Conservation (phyloP, 2,797 vertebrate genomes). For the Anguilla obscura region DNA sequence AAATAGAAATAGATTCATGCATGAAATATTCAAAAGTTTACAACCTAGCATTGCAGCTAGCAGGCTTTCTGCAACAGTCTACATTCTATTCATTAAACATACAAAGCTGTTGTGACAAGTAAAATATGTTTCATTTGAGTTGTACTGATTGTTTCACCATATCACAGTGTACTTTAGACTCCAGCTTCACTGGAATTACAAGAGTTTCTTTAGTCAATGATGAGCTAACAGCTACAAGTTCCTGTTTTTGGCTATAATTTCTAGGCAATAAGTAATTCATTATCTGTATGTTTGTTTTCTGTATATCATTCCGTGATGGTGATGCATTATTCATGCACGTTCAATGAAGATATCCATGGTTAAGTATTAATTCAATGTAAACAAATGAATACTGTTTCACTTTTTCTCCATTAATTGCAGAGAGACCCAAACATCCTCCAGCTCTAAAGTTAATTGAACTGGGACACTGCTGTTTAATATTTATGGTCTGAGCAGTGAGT, state of each 20-base stretch:
- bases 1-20: background rate
- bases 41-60: background rate
- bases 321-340: conserved; percentile 22
- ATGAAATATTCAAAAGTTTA: background rate
- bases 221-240: background rate
- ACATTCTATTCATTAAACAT: too few relatives aligned
- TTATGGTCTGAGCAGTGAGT: background rate
- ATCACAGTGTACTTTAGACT: background rate
- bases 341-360: conserved; percentile 16
- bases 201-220: background rate
- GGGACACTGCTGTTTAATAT: conserved; percentile 28
- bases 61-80: too few relatives aligned
- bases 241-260: background rate
- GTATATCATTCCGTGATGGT: background rate
- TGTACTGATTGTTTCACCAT: background rate
- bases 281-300: background rate
- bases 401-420: conserved; percentile 26
- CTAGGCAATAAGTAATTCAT: background rate
- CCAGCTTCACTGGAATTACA: background rate
- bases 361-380: conserved; percentile 19
- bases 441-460: conserved; percentile 24
- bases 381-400: conserved; percentile 29
- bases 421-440: background rate
- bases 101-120: background rate
- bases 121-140: background rate